These are phyloP conservation scores for Hemitrygon akajei DNA, from an alignment of 2,797 vertebrate genomes.

Conservation along the genomic window DNA sequence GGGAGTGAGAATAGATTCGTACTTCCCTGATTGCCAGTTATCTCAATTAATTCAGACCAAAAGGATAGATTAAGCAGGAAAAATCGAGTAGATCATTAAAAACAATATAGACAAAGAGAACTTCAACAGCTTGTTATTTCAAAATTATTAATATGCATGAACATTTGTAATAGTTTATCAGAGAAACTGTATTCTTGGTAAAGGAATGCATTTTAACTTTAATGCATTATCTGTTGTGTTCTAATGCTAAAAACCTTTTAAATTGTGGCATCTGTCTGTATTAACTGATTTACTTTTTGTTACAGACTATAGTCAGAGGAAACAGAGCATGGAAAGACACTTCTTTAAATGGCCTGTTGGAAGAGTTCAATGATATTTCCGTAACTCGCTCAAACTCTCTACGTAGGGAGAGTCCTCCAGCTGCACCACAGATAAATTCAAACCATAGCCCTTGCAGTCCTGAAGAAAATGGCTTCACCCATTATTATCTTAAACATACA, in stretches of 20 bases:
- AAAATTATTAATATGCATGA: background rate
- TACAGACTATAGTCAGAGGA: slow-evolving; percentile 90
- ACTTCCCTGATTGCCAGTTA: background rate
- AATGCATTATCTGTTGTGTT: background rate
- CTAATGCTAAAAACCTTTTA: background rate
- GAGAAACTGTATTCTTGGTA: background rate
- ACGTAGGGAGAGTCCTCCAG: slow-evolving; percentile 86
- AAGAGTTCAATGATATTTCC: slow-evolving; percentile 95
- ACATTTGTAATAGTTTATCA: background rate
- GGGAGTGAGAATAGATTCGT: background rate
- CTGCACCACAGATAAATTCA: slow-evolving; percentile 65
- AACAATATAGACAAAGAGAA: background rate
- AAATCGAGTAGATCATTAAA: background rate
- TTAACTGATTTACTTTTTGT: slow-evolving; percentile 47
- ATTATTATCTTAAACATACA: slow-evolving; percentile 82
- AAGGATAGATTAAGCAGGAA: background rate
- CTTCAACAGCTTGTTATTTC: background rate
- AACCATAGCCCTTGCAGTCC: slow-evolving; percentile 57
- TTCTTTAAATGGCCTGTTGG: slow-evolving; percentile 89
- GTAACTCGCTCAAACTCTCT: slow-evolving; percentile 95
- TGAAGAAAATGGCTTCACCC: slow-evolving; percentile 84
- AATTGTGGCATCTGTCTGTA: background rate
- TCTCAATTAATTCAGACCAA: slow-evolving; percentile 24
- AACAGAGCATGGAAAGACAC: slow-evolving; percentile 84
- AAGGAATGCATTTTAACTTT: background rate